Conservation (phyloP, 2,888 invertebrate genomes). For the Thera britannica region DNA sequence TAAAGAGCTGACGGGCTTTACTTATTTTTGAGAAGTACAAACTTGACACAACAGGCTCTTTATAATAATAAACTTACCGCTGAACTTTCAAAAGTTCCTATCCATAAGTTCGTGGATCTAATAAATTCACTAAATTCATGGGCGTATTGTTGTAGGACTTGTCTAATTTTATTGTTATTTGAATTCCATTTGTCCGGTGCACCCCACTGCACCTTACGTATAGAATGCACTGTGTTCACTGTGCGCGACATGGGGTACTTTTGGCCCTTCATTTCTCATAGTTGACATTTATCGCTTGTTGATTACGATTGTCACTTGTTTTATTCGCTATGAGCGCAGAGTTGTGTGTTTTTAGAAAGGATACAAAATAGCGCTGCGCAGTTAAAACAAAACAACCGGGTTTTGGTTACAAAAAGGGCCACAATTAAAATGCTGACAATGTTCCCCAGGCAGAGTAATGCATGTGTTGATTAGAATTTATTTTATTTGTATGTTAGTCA, state of each 20-base stretch:
- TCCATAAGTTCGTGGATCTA: constrained; percentile 34
- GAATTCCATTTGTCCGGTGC: constrained; percentile 57
- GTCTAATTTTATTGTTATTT: constrained; percentile 73
- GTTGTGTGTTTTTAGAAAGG: no score
- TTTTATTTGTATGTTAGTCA: no score
- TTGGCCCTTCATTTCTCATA: constrained; percentile 33
- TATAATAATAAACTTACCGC: no score
- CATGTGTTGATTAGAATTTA: no score
- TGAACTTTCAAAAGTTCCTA: constrained; percentile 6
- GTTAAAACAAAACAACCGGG: no score
- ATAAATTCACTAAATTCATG: constrained; percentile 58
- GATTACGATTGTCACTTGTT: constrained; percentile 33
- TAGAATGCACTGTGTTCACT: constrained; percentile 25
- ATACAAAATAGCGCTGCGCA: no score
- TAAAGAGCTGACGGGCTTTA: no score
- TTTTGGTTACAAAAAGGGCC: no score
- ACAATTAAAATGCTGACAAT: no score
- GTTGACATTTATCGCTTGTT: constrained; percentile 45
- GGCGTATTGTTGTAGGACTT: constrained; percentile 69
- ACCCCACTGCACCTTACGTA: constrained; percentile 30
- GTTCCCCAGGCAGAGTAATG: no score
- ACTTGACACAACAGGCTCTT: no score
- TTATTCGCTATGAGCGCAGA: neutral
- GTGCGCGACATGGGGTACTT: constrained; percentile 31
- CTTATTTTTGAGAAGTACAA: no score